Base-by-base conservation (phyloP, 2,113 vertebrate species). In the Psittacula cyanocephala region DNA sequence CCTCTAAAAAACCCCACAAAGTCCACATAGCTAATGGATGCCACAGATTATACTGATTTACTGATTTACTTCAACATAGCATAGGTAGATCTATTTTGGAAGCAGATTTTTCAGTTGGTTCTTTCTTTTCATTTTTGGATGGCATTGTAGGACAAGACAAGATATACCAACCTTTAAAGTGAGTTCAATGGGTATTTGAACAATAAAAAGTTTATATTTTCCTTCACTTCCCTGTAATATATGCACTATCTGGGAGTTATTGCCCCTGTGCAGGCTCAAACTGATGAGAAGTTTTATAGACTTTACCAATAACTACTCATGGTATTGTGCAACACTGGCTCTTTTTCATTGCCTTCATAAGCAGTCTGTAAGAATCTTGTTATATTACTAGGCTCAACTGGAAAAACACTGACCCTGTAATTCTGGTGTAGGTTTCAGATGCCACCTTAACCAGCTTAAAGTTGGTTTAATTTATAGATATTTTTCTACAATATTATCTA, bases 1-100 rank as follows among this genome's bases (percentile, higher is more conserved):
- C 3, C 5, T n/a, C 8, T 3, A 18, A 43, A 44, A 75, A 78
- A 25, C 0, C 17, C 0, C 18, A 22, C 6, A 69, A n/a, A 9
- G 12, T 20, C 7, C 29, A 62, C 7, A 6, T 60, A 50, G 59
- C 7, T 53, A 23, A 6, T 2, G 23, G 5, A 1, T 85, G 19
- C 3, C 7, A 49, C 16, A 43, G 10, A 17, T 8, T 41, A 14
- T 33, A 7, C 22, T 29, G 8, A 20, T 11, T 74, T 57, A 35
- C 8, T 41, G 3, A 3, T 50, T 53, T 23, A 43, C 7, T 17
- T 59, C 64, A 60, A 8, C 3, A 37, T 22, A 17, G 3, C 44
- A 17, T 15, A 78, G 33, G 20, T n/a, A 59, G 10, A 18, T 15
- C 0, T 19, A 5, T 11, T 28, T 63, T n/a, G 20, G 55, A 59